Base-by-base conservation (phyloP, 2,797 vertebrate species). In the Pangasius krempfi region DNA sequence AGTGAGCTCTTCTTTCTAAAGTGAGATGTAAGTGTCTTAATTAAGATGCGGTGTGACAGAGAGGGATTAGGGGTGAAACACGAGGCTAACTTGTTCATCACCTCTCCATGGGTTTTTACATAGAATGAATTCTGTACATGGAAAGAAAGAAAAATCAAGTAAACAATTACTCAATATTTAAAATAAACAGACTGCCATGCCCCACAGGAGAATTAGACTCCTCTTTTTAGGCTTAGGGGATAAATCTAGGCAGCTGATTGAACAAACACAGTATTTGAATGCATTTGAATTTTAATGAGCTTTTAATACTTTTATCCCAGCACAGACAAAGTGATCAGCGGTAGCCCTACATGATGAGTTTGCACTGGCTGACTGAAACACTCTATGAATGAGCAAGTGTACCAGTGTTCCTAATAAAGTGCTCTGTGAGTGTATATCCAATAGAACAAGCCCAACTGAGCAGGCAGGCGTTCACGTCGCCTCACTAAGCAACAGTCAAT, bases 1-100 rank as follows among this genome's bases (percentile, higher is more conserved):
- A 89, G 86, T 50, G 84, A 52, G 89, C 90, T 85, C 87, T 88
- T 68, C 89, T 88, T 91, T 90, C 89, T 86, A 89, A 66, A 89
- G 89, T 93, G 92, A 92, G 88, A 91, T 88, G 84, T 66, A 87
- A 83, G 64, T 89, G 91, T 84, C 89, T 91, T 89, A 92, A 92
- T 94, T 94, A 91, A 88, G 86, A 91, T 64, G 66, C 58, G 88
- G 90, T 50, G 86, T 87, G 90, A 92, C 50, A 4, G 89, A 33
- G 37, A 78, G 75, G 70, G 89, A 88, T 91, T 27, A 84, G 90
- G 87, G 91, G 89, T 64, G 44, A 84, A 84, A 50, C 44, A 22
- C 7, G 27, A 68, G 62, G 37, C 37, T 50, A 27, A 30, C 44
- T 50, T n/a, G 14, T 6, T 90, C 88, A 91, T 80, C 37, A 47